Evolutionary conservation across 2,888 invertebrate species (phyloP).

Genomic region (Callosobruchus maculatus): DNA sequence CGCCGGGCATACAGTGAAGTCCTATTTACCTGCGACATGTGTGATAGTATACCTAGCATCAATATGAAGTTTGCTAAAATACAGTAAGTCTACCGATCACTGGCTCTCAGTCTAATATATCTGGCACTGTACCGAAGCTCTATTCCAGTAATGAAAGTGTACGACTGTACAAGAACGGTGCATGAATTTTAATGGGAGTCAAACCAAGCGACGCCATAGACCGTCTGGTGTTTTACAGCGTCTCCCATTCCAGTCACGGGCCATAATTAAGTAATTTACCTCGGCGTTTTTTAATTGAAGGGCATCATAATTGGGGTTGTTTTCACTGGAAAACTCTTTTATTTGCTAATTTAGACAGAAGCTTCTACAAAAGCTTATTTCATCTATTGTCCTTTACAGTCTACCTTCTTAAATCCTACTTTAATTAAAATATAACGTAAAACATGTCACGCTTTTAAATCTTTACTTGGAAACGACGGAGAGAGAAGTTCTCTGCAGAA

Average conservation of each 20-base stretch:
- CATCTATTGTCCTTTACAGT: neutral
- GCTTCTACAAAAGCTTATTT: neutral
- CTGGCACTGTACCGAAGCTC: no score
- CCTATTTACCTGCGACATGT: no score
- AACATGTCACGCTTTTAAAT: constrained; percentile 21
- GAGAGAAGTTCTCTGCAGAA: neutral
- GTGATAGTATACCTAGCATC: no score
- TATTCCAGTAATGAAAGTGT: neutral
- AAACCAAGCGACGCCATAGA: neutral
- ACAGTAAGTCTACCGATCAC: no score
- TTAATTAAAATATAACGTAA: constrained; percentile 35
- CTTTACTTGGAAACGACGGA: neutral
- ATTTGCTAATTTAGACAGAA: neutral
- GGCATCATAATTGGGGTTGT: neutral
- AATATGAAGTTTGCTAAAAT: no score
- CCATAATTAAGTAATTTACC: neutral
- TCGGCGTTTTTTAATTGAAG: neutral
- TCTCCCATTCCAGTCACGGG: neutral
- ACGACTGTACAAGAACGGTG: neutral
- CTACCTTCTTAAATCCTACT: constrained; percentile 29
- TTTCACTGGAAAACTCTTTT: neutral
- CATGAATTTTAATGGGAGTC: neutral
- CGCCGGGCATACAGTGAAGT: no score
- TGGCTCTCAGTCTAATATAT: no score
- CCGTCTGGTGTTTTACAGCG: neutral